Evolutionary conservation across 1,140 invertebrate genomes (phyloP).

Genomic region (Planococcus citri): DNA sequence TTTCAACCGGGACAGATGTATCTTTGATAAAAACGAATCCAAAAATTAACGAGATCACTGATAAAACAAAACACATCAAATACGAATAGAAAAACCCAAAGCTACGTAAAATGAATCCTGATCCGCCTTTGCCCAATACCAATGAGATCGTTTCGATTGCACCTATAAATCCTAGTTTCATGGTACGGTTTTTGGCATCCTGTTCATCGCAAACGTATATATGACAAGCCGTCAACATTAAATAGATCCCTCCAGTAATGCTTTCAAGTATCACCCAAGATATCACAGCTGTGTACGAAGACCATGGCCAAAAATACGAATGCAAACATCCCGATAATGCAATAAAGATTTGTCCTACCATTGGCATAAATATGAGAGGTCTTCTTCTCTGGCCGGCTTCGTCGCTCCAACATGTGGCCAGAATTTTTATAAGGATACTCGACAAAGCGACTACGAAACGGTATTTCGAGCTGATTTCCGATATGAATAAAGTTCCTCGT

Average conservation of each 20-base stretch:
- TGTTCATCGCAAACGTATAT: not conserved
- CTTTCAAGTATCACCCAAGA: not conserved
- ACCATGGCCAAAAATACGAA: not conserved
- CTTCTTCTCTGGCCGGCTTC: slow-evolving; percentile 32
- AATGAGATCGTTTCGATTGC: not conserved
- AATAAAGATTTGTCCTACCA: slow-evolving; percentile 25
- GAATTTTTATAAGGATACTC: not conserved
- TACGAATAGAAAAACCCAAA: not conserved
- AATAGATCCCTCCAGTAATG: not conserved
- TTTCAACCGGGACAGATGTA: not conserved
- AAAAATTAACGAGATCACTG: not conserved
- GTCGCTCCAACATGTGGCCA: slow-evolving; percentile 26
- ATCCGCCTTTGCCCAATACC: not conserved
- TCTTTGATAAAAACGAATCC: not conserved
- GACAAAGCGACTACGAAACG: not conserved
- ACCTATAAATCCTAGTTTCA: not conserved
- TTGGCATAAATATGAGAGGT: slow-evolving; percentile 35
- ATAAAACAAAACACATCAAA: not conserved
- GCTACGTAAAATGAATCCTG: not conserved
- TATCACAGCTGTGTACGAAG: not conserved
- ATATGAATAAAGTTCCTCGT: not conserved
- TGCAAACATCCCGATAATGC: not conserved
- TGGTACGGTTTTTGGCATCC: not conserved
- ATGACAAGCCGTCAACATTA: not conserved
- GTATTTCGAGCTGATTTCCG: not conserved